These are phyloP conservation scores for Spatulosminthurus flaviceps DNA, from an alignment of 2,888 invertebrate species.

Conservation along the genomic window DNA sequence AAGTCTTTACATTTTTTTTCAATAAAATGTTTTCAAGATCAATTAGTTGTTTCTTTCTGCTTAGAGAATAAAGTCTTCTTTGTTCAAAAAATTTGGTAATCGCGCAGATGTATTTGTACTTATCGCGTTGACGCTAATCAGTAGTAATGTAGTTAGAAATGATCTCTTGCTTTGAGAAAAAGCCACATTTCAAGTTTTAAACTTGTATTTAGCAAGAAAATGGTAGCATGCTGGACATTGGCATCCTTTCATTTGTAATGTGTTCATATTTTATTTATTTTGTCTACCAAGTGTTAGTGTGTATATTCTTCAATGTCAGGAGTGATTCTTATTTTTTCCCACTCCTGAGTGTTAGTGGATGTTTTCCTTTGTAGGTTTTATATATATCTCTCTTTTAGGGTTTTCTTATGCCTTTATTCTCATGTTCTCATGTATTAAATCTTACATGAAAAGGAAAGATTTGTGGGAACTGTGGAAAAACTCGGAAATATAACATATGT, in stretches of 20 bases:
- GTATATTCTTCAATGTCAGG: not conserved
- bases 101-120: not conserved
- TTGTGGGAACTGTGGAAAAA: too few relatives aligned
- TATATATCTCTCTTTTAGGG: not conserved
- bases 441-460: too few relatives aligned
- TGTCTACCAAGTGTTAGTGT: not conserved
- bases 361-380: not conserved
- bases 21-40: not conserved
- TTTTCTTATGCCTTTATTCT: too few relatives aligned
- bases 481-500: too few relatives aligned
- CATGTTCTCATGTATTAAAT: too few relatives aligned
- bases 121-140: constrained; percentile 8
- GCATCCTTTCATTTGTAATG: not conserved
- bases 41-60: constrained; percentile 3
- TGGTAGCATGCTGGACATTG: not conserved
- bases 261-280: constrained; percentile 12
- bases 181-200: not conserved
- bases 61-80: too few relatives aligned
- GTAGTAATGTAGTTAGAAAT: not conserved
- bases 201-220: not conserved
- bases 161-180: not conserved
- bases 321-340: not conserved
- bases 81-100: too few relatives aligned
- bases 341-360: not conserved
- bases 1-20: not conserved